Percentiles rank a stretch among this genome's conserved stretches.
Conservation (phyloP, 2,797 vertebrate genomes). For the Microctenopoma steveboyesi region DNA sequence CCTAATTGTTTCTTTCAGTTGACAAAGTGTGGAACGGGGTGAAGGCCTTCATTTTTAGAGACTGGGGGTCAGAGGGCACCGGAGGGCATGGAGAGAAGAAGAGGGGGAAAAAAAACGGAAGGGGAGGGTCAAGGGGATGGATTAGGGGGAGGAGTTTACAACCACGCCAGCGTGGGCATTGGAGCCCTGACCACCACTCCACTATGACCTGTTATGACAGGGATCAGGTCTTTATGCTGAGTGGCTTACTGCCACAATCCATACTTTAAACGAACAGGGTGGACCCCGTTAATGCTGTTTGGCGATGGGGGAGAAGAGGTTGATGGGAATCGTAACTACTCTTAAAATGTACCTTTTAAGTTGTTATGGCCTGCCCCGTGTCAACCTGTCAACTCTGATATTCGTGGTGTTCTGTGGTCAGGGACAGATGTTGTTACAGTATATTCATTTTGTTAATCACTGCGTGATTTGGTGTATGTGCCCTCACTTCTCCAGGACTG, state of each 20-base stretch:
- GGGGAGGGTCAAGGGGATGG: conserved; percentile 70
- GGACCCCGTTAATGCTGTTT: conserved; percentile 76
- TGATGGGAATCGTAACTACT: conserved; percentile 72
- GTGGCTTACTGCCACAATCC: conserved; percentile 82
- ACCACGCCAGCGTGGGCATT: conserved; percentile 80
- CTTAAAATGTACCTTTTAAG: conserved; percentile 57
- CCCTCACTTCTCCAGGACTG: conserved; percentile 88
- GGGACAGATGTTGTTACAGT: conserved; percentile 68
- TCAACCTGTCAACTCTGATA: conserved; percentile 53
- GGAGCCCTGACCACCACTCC: conserved; percentile 80
- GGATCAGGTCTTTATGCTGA: conserved; percentile 82
- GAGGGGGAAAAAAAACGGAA: conserved; percentile 61
- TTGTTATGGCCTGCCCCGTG: conserved; percentile 41
- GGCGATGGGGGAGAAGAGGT: conserved; percentile 58
- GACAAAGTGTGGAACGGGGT: conserved; percentile 75
- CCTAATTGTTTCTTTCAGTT: conserved; percentile 60
- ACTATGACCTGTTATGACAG: conserved; percentile 84
- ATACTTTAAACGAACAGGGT: conserved; percentile 81
- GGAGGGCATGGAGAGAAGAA: conserved; percentile 55
- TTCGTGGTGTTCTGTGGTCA: conserved; percentile 60
- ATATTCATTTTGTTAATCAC: conserved; percentile 66
- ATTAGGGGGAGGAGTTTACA: conserved; percentile 76
- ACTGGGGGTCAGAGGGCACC: conserved; percentile 74
- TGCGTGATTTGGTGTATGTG: conserved; percentile 66
- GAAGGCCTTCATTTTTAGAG: conserved; percentile 66